Percentiles rank a stretch among this genome's conserved stretches.
Conservation (phyloP, 2,113 vertebrate genomes). For the Bufo gargarizans region DNA sequence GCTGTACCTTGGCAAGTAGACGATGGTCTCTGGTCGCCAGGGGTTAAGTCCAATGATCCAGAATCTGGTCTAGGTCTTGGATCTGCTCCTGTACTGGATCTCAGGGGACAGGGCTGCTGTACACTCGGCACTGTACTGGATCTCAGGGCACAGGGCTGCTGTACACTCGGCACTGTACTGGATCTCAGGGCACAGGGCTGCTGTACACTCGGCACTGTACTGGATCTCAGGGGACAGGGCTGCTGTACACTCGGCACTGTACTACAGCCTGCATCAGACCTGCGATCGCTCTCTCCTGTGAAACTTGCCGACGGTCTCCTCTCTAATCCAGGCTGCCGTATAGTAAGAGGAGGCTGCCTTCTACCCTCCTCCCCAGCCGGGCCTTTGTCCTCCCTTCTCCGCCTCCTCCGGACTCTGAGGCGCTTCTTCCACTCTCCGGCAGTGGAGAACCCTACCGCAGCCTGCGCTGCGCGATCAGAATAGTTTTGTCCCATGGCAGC, state of each 20-base stretch:
- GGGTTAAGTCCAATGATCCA: too few relatives aligned
- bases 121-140: neutral
- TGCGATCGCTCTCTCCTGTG: too few relatives aligned
- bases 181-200: neutral
- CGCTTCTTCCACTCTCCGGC: constrained; percentile 42
- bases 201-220: neutral
- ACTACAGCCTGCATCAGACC: too few relatives aligned
- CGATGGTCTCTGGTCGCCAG: neutral
- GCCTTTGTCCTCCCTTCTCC: constrained; percentile 10
- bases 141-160: neutral
- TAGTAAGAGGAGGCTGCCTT: too few relatives aligned
- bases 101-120: neutral
- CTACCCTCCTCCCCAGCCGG: neutral
- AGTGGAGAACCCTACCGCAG: neutral
- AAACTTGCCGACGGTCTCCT: too few relatives aligned
- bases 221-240: too few relatives aligned
- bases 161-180: neutral
- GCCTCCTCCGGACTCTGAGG: constrained; percentile 15
- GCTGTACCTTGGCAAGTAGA: neutral
- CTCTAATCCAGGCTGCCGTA: too few relatives aligned
- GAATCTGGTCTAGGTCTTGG: too few relatives aligned
- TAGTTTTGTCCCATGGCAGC: constrained; percentile 28
- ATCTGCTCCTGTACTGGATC: neutral
- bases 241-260: neutral
- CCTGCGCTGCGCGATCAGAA: constrained; percentile 21